Percentiles rank a stretch among this genome's conserved stretches.
phyloP scores from a whole-genome alignment of 1,140 invertebrate species.

The Druon quercuslanigerum region DNA sequence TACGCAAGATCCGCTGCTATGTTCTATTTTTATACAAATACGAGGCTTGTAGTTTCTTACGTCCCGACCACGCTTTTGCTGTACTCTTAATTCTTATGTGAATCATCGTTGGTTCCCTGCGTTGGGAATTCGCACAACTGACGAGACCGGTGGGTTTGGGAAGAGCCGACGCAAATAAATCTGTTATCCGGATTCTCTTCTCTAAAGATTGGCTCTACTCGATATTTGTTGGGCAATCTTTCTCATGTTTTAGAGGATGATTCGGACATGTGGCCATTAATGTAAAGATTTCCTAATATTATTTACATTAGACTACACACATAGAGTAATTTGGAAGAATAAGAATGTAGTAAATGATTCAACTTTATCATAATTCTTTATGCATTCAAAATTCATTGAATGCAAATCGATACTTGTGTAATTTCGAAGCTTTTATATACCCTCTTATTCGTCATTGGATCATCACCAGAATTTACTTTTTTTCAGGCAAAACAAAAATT shows the following conservation, averaged over 20 bases:
- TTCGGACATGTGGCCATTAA: neutral
- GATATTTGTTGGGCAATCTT: conserved; percentile 5
- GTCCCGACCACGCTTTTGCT: neutral
- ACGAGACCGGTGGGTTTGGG: conserved; percentile 13
- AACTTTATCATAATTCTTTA: neutral
- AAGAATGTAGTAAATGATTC: no score
- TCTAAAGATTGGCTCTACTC: conserved; percentile 31
- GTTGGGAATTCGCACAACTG: neutral
- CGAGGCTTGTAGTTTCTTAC: conserved; percentile 12
- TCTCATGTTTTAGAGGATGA: neutral
- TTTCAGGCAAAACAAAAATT: conserved; percentile 68
- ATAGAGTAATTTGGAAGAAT: no score
- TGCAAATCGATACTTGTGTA: no score
- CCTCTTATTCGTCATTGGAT: no score
- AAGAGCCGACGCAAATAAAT: conserved; percentile 28
- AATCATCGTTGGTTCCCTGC: conserved; percentile 30
- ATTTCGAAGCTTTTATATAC: no score
- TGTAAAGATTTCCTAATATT: neutral
- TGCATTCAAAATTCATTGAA: no score
- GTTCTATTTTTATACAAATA: conserved; percentile 24
- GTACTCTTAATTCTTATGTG: neutral
- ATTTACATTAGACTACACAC: no score
- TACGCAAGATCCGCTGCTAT: conserved; percentile 27
- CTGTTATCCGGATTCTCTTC: neutral
- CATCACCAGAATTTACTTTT: neutral